Evolutionary conservation across 2,888 invertebrate genomes (phyloP), one percentile per base, ranked within the genome.

Genomic region (Pasiphila rectangulata): DNA sequence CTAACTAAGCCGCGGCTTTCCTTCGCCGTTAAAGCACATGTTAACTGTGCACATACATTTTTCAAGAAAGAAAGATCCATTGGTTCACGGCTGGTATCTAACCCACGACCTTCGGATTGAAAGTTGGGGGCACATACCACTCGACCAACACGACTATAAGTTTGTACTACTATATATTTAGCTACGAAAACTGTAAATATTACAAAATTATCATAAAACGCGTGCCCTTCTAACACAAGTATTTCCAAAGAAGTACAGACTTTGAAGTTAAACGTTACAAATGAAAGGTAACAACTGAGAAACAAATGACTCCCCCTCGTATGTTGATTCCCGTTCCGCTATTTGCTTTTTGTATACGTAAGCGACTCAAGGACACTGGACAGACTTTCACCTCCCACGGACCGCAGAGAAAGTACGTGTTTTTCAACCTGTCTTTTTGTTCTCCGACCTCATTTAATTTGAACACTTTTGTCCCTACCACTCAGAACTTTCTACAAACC

Each of bases 331-430:
- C 52, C 38, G 45, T 45, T 55, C 65, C 70, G 66, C 66, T 56
- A 40, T 47, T 44, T 61, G 67, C 65, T 67, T 61, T 58, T 69
- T 59, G 67, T 71, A 65, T 71, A 69, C 62, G 62, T 59, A 63
- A 66, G 72, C 66, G 67, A 57, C 65, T 74, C 83, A 83, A 83
- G 83, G 83, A 78, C 81, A 77, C 65, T 61, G 46, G 51, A 53
- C 67, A 54, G 67, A 79, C 86, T 85, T 85, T 85, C 86, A 83
- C 85, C 82, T 73, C 76, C 71, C 75, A 75, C 77, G 63, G 67
- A 71, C 69, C 67, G 64, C 66, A 63, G 68, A 78, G 79, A 79
- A 85, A 84, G 84, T 84, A 79, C 74, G 57, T 51, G 59, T 54
- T 64, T 63, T 61, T 69, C 62, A 56, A 57, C 65, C 62, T 66